Conservation (phyloP, 2,797 vertebrate species). For the Hydrolagus colliei region DNA sequence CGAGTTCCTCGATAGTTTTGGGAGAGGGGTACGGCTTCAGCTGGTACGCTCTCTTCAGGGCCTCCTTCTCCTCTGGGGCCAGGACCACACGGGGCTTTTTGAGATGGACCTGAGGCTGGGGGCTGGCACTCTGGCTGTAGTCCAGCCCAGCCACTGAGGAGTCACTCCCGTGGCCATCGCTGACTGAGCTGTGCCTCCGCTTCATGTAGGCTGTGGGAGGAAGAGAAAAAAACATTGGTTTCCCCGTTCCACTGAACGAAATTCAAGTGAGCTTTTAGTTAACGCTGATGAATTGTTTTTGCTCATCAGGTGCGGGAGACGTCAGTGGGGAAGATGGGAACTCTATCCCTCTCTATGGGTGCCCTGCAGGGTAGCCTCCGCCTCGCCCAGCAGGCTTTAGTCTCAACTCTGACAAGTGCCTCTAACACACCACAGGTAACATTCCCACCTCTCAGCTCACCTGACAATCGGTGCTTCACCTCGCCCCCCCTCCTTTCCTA, state of each 20-base stretch:
- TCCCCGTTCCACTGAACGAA: not conserved
- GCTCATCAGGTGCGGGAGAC: no score
- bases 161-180: conserved; percentile 78
- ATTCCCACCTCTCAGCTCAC: no score
- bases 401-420: no score
- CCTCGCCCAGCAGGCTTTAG: no score
- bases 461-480: no score
- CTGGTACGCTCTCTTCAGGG: conserved; percentile 91
- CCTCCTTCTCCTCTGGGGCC: conserved; percentile 88
- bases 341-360: not conserved
- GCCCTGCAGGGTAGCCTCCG: no score
- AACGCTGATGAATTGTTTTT: no score
- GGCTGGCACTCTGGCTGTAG: conserved; percentile 77
- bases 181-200: conserved; percentile 83
- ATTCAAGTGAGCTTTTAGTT: no score
- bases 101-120: conserved; percentile 79
- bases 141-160: conserved; percentile 62
- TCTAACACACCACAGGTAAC: no score
- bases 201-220: conserved; percentile 82
- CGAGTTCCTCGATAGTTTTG: conserved; percentile 98
- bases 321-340: not conserved
- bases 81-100: conserved; percentile 93
- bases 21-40: conserved; percentile 98
- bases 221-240: conserved; percentile 17
- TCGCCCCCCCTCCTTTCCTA: no score